These are phyloP conservation scores for Epiblema foenella DNA, from an alignment of 2,888 invertebrate genomes.

Conservation along the genomic window DNA sequence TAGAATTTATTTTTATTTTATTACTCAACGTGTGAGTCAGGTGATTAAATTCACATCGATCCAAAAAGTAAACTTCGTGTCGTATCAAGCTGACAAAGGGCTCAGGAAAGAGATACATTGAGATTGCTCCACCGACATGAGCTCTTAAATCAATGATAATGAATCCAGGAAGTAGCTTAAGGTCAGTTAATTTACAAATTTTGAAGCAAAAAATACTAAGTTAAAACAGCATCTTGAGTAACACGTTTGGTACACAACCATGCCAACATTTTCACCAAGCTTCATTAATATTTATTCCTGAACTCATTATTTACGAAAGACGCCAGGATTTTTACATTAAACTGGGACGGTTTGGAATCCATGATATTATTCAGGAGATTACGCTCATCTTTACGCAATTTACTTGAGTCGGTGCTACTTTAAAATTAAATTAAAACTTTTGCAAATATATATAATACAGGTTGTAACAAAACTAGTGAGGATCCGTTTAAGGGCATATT, in stretches of 20 bases:
- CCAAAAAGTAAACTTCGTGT: too few relatives aligned
- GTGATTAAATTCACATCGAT: too few relatives aligned
- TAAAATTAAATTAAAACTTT: constrained; percentile 9
- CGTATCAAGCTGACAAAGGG: too few relatives aligned
- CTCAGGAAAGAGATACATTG: too few relatives aligned
- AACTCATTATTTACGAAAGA: constrained; percentile 31
- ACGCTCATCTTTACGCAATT: constrained; percentile 28
- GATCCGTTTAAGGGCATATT: too few relatives aligned
- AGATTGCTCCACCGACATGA: too few relatives aligned
- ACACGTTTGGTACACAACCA: background rate
- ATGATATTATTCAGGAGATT: constrained; percentile 38
- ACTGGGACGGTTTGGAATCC: constrained; percentile 21
- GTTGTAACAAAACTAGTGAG: too few relatives aligned
- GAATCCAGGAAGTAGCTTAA: too few relatives aligned
- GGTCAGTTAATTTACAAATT: too few relatives aligned
- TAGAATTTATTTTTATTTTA: background rate
- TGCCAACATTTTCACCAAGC: background rate
- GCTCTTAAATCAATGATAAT: too few relatives aligned
- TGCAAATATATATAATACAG: background rate
- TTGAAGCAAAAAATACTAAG: background rate
- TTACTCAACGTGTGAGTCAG: too few relatives aligned
- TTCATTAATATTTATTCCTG: constrained; percentile 12
- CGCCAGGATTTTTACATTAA: constrained; percentile 25
- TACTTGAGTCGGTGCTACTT: background rate
- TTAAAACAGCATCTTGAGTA: background rate